phyloP scores from a whole-genome alignment of 2,797 vertebrate species.

The Scolopax bukidnonensis region DNA sequence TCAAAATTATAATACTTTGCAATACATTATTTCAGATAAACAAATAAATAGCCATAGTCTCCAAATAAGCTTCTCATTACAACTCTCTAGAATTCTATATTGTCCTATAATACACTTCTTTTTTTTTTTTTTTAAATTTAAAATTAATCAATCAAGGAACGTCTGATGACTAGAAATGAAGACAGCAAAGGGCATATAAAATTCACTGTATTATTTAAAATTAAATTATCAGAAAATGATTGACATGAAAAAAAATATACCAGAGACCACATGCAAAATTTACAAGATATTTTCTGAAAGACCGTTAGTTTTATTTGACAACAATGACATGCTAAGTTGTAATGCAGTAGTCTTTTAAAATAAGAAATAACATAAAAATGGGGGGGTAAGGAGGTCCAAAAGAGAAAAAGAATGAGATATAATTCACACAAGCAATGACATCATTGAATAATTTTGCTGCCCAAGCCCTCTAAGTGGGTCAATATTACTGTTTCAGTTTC shows the following conservation, averaged over 20 bases:
- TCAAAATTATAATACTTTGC: background rate
- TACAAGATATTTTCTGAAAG: background rate
- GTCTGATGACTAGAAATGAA: background rate
- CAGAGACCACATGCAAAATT: background rate
- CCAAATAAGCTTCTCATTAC: background rate
- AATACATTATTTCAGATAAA: background rate
- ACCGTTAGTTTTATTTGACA: background rate
- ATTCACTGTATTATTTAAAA: background rate
- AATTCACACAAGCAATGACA: background rate
- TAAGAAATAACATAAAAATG: background rate
- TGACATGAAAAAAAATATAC: background rate
- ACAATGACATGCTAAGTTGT: background rate
- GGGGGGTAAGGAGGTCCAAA: fast-evolving
- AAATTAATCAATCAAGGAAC: background rate
- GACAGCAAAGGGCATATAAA: background rate
- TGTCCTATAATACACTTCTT: background rate
- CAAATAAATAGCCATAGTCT: background rate
- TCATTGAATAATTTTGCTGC: background rate
- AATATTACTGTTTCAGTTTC: background rate
- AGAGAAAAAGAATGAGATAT: background rate
- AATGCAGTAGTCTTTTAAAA: background rate
- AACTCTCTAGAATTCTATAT: background rate
- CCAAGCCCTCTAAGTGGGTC: background rate
- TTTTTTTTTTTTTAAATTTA: background rate
- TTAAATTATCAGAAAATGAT: background rate